Conservation (phyloP, 2,113 vertebrate species). For the Crypturellus undulatus region DNA sequence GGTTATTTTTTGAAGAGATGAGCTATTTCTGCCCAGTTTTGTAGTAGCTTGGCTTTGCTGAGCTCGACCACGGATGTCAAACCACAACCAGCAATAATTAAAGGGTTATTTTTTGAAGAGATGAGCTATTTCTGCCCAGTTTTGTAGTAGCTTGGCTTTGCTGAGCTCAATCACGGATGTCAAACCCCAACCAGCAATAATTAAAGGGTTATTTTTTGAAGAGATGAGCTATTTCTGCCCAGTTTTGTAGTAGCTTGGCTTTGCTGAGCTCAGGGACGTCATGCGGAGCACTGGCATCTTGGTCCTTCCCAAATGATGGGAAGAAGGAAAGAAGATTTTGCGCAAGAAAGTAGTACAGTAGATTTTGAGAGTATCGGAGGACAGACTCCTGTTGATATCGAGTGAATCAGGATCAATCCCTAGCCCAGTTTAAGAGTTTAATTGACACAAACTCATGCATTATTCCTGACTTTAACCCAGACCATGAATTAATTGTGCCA, state of each 20-base stretch:
- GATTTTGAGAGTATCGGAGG: background rate
- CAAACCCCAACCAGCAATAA: too few relatives aligned
- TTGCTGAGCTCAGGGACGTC: background rate
- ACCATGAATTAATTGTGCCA: background rate
- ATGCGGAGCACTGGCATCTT: rapidly evolving
- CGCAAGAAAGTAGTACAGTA: too few relatives aligned
- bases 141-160: background rate
- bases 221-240: background rate
- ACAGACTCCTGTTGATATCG: background rate
- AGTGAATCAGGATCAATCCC: background rate
- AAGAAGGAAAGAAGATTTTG: background rate
- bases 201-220: background rate
- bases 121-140: background rate
- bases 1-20: background rate
- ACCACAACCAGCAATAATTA: too few relatives aligned
- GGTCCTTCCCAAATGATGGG: background rate
- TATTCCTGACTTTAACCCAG: background rate
- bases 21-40: background rate
- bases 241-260: background rate
- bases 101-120: background rate
- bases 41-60: background rate
- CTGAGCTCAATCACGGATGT: background rate
- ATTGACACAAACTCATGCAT: background rate
- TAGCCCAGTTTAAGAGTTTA: background rate
- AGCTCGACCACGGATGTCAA: background rate